Conservation (phyloP, 92 coral and sea anemone species). For the Porites lobata region DNA sequence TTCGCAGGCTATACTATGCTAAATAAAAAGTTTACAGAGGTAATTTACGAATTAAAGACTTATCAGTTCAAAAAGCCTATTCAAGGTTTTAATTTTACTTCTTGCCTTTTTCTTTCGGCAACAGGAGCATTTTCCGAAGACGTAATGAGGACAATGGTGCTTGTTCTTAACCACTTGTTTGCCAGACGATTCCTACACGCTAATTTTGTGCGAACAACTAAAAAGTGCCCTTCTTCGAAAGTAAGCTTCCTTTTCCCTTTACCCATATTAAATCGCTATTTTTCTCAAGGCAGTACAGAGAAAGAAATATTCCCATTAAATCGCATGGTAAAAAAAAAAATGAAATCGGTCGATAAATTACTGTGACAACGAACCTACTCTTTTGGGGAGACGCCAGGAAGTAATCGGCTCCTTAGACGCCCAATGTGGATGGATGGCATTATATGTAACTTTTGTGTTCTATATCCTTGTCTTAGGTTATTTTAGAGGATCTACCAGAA, state of each 20-base stretch:
- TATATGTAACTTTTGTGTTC: no score
- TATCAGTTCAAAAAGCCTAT: background rate
- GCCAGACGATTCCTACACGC: slow-evolving; percentile 49
- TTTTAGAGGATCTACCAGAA: slow-evolving; percentile 65
- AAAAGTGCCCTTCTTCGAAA: slow-evolving; percentile 23
- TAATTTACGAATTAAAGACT: background rate
- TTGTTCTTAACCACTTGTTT: slow-evolving; percentile 71
- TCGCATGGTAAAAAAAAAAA: no score
- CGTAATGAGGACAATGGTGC: slow-evolving; percentile 60
- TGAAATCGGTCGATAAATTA: no score
- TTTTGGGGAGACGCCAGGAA: background rate
- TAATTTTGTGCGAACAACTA: slow-evolving; percentile 30
- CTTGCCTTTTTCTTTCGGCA: background rate
- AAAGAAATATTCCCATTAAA: no score
- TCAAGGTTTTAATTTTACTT: background rate
- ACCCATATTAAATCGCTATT: no score
- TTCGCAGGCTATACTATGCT: no score
- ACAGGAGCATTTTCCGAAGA: slow-evolving; percentile 63
- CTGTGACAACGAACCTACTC: no score
- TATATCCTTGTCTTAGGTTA: slow-evolving; percentile 43
- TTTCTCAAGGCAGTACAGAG: no score
- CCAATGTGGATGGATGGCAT: no score
- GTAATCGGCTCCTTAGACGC: no score
- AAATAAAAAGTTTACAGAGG: no score
- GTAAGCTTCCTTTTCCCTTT: no score